Evolutionary conservation across 2,888 invertebrate genomes (phyloP), one percentile per base, ranked within the genome.

Genomic region (Zhengitettix transpicula): DNA sequence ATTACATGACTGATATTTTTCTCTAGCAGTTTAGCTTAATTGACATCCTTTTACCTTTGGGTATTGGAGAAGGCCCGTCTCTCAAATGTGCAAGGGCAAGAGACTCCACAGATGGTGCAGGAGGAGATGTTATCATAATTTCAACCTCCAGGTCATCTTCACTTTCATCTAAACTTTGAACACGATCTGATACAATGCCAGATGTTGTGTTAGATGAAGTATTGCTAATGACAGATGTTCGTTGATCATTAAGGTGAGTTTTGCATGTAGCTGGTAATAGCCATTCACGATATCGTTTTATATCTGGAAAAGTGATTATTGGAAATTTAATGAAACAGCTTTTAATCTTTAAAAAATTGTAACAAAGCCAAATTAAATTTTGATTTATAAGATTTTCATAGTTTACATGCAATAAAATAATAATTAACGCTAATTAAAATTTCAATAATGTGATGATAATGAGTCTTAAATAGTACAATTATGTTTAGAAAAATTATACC

Each of bases 121-220:
- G 89, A 9, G 88, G 85, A 56, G 85, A 82, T 65, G 86, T 87
- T 62, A 87, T 87, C 85, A 87, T 86, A 64, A 87, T 89, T 76
- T 91, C 91, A 51, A 66, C 63, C 56, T 68, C 68, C 57, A 71
- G 65, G 62, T 71, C 71, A 66, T 72, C 71, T 70, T 78, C 78
- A 69, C 92, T 82, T 74, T 94, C 95, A 71, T 95, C 95, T 75
- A 94, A 89, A 59, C 92, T 93, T 72, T 94, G 93, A 60, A 93
- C 92, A 66, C 93, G 83, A 73, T 96, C 96, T 72, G 95, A 94
- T 55, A 95, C 94, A 67, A 96, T 94, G 61, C 96, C 96, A 42
- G 94, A 95, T 40, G 96, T 96, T 52, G 95, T 96, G 71, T 94
- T 95, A n/a, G 94, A 95, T 68, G 94, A 94, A 52, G 93, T 90